A percentile compares a stretch with the other conserved stretches of the same genome.
Conservation (phyloP, 2,888 invertebrate genomes). For the Operophtera brumata region DNA sequence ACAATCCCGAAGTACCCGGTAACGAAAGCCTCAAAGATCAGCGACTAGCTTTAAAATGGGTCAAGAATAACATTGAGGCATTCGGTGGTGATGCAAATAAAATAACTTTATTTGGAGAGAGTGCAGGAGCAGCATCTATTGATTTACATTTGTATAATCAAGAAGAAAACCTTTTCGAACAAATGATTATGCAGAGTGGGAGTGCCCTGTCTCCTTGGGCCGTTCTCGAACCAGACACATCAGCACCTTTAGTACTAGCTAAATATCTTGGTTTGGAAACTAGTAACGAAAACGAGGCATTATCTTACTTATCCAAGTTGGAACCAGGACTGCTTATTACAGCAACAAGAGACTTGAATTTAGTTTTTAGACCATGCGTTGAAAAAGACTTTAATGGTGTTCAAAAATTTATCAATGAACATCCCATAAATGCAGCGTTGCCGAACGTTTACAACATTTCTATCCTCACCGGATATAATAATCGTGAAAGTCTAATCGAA, state of each 20-base stretch:
- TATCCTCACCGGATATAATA: conserved; percentile 25
- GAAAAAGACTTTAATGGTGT: conserved; percentile 28
- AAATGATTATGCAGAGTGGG: conserved; percentile 45
- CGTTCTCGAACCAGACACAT: conserved; percentile 30
- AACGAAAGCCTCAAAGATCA: conserved; percentile 51
- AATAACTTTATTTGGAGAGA: conserved; percentile 43
- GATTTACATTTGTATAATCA: conserved; percentile 40
- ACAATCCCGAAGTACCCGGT: conserved; percentile 42
- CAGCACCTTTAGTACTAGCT: conserved; percentile 37
- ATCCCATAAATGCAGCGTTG: conserved; percentile 27
- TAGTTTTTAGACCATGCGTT: conserved; percentile 28
- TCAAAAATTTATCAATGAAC: conserved; percentile 25
- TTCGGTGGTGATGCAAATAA: too few relatives aligned
- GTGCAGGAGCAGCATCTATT: conserved; percentile 41
- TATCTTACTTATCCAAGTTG: conserved; percentile 33
- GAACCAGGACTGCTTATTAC: conserved; percentile 19
- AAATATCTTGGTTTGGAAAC: conserved; percentile 40
- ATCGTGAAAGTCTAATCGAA: conserved; percentile 16
- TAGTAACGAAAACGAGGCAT: conserved; percentile 35
- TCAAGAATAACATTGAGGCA: too few relatives aligned
- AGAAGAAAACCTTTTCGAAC: conserved; percentile 37
- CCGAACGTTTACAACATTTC: conserved; percentile 17
- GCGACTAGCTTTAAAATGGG: too few relatives aligned
- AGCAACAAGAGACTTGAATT: conserved; percentile 14
- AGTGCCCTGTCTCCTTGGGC: conserved; percentile 28